Base-by-base conservation (phyloP, 1,140 invertebrate genomes). In the Bombus breviceps region DNA sequence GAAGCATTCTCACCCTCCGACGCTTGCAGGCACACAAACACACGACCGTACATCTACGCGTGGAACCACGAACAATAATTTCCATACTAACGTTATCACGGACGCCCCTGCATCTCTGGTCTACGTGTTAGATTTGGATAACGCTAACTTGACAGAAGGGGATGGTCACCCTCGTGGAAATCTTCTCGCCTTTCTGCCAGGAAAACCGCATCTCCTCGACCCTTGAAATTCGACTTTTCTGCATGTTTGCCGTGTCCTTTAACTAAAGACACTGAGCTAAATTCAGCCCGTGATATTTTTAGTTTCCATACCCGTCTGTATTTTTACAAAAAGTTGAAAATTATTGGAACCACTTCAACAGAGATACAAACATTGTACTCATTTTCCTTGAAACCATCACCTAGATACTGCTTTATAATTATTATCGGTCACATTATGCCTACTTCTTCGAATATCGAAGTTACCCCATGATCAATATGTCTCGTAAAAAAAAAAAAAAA, bases 61-160 rank as follows among this genome's bases (percentile, higher is more conserved):
- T 18, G 68, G 68, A 69, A 76, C 77, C 82, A 84, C 69, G 85
- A 78, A 89, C 78, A 91, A 91, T 88, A 89, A 91, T 91, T 91
- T 89, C 75, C 86, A 90, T 86, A 89, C 76, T 89, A 90, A 89
- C 80, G 83, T 90, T 91, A 86, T 91, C 86, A 81, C 79, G 43
- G 41, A n/a, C 66, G 37, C 37, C 78, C 80, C 76, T 80, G 72
- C 78, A 69, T 76, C 71, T 75, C 81, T 64, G 74, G 85, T 75
- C 77, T 87, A 90, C 86, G 86, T 91, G 86, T 89, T 83, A 77
- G 88, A 90, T 89, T 90, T 86, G 85, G 87, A 91, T 90, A 91
- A 90, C 83, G 85, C 85, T 83, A 90, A 90, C 83, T 91, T 87
- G 84, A 84, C 83, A 85, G 85, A 86, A 86, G 86, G 78, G 76